A percentile compares a stretch with the other conserved stretches of the same genome.
Conservation (phyloP, 2,888 invertebrate genomes). For the Lypha dubia region DNA sequence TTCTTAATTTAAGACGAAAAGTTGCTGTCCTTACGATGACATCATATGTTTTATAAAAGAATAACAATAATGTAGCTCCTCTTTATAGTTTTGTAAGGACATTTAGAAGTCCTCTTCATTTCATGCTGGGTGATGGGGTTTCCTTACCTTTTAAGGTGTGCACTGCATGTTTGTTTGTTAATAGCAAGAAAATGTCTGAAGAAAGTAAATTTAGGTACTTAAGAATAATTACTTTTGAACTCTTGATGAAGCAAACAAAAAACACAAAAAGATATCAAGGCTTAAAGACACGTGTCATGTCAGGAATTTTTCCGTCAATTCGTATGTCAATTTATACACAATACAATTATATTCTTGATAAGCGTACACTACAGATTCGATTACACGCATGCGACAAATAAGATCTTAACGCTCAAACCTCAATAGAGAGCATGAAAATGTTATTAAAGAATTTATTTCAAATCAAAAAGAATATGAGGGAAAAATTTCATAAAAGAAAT, state of each 20-base stretch:
- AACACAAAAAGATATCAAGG: constrained; percentile 17
- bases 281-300: constrained; percentile 53
- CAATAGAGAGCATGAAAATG: constrained; percentile 20
- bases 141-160: background rate
- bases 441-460: constrained; percentile 26
- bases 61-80: too few species aligned
- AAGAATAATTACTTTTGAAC: constrained; percentile 64
- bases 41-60: too few species aligned
- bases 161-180: background rate
- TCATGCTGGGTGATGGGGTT: background rate
- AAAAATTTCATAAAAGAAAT: background rate
- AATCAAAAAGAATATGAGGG: background rate
- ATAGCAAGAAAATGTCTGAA: constrained; percentile 17
- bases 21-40: too few species aligned
- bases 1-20: too few species aligned
- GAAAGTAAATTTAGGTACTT: constrained; percentile 67
- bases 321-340: constrained; percentile 20
- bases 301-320: constrained; percentile 14
- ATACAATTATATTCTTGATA: background rate
- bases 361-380: background rate
- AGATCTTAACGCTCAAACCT: background rate
- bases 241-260: constrained; percentile 4
- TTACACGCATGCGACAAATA: constrained; percentile 1
- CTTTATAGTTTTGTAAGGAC: background rate
- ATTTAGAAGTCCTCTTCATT: background rate